These are phyloP conservation scores for Manis pentadactyla DNA, from an alignment of 2,797 vertebrate species.

Conservation along the genomic window DNA sequence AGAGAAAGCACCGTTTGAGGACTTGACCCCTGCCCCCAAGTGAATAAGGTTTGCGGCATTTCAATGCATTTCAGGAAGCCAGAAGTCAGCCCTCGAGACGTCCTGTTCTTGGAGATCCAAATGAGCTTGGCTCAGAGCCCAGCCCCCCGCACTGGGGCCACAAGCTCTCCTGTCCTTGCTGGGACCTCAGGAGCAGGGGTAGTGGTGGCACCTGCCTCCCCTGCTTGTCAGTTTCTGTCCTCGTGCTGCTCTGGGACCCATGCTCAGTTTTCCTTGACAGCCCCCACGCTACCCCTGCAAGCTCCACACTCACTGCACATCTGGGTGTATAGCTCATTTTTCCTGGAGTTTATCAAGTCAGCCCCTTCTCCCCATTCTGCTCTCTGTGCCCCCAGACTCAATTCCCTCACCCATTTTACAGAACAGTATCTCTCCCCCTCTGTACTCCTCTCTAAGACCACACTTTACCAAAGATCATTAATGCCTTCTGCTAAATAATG, in stretches of 20 bases:
- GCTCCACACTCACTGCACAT: fast-evolving
- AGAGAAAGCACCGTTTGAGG: not conserved
- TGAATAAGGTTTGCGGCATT: not conserved
- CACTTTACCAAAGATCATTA: not conserved
- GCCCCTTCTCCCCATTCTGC: not conserved
- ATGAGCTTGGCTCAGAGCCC: not conserved
- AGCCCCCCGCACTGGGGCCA: not conserved
- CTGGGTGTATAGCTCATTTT: not conserved
- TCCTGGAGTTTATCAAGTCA: not conserved
- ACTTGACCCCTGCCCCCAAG: not conserved
- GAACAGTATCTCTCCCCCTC: not conserved
- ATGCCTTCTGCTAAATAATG: not conserved
- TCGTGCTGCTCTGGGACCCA: not conserved
- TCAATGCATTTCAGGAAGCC: not conserved
- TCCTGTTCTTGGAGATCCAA: not conserved
- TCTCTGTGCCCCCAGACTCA: not conserved
- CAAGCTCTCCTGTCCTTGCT: not conserved
- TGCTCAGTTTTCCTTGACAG: not conserved
- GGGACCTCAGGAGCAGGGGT: not conserved
- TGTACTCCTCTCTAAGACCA: not conserved
- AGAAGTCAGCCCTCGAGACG: not conserved
- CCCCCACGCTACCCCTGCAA: fast-evolving
- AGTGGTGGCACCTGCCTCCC: not conserved
- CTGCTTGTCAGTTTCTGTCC: not conserved
- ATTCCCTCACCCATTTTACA: not conserved